Evolutionary conservation across 2,113 vertebrate species (phyloP).

Genomic region (Xiphophorus couchianus): DNA sequence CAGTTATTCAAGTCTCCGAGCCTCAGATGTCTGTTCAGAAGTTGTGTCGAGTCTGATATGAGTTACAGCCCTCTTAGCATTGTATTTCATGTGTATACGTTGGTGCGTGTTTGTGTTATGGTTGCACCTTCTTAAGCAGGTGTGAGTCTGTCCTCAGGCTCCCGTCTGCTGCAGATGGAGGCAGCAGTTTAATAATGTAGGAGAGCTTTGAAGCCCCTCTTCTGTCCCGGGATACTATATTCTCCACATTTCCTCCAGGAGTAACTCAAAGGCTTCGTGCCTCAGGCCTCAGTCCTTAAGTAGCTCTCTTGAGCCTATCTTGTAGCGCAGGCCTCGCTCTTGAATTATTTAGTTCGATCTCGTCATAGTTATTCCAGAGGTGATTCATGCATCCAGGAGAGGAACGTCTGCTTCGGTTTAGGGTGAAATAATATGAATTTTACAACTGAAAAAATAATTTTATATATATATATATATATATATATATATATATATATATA

Average conservation of each 20-base stretch:
- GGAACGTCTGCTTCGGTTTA: neutral
- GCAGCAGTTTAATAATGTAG: constrained; percentile 66
- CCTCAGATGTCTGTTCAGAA: neutral
- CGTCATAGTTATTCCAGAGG: constrained; percentile 22
- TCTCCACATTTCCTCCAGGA: constrained; percentile 48
- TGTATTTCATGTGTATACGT: constrained; percentile 19
- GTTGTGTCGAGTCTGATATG: neutral
- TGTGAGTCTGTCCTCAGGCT: constrained; percentile 51
- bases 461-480: neutral
- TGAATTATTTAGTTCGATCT: constrained; percentile 47
- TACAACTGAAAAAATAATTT: neutral
- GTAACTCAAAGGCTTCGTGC: constrained; percentile 55
- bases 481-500: neutral
- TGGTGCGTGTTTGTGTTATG: constrained; percentile 6
- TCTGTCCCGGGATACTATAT: constrained; percentile 49
- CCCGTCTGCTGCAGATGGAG: constrained; percentile 60
- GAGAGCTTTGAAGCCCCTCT: constrained; percentile 58
- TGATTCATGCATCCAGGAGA: constrained; percentile 8
- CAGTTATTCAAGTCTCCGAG: constrained; percentile 2
- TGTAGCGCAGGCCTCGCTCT: constrained; percentile 16
- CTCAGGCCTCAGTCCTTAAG: constrained; percentile 48
- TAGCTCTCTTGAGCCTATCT: constrained; percentile 38
- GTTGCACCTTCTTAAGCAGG: constrained; percentile 40
- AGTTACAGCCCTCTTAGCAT: neutral
- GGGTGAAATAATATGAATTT: neutral